phyloP scores from a whole-genome alignment of 2,113 vertebrate genomes.

The Axis porcinus region DNA sequence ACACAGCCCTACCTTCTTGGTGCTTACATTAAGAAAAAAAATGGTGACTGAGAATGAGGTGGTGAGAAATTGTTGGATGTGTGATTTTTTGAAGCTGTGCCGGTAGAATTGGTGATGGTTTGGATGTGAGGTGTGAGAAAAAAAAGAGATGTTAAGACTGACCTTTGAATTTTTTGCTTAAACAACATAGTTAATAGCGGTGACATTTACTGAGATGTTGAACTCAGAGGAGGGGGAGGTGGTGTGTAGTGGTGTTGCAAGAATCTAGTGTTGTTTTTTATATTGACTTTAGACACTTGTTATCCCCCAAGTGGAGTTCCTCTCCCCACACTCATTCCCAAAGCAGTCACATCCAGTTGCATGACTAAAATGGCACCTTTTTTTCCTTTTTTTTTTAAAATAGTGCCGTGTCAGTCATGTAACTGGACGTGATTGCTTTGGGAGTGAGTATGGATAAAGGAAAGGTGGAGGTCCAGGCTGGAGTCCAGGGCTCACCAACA shows the following conservation, averaged over 20 bases:
- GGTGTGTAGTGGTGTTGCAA: background rate
- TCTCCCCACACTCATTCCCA: background rate
- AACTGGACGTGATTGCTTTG: background rate
- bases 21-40: background rate
- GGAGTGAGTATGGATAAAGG: background rate
- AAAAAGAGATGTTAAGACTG: background rate
- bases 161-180: background rate
- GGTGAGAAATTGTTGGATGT: background rate
- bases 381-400: background rate
- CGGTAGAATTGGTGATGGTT: conserved; percentile 8
- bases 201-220: background rate
- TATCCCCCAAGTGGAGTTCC: background rate
- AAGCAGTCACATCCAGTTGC: background rate
- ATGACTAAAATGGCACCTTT: background rate
- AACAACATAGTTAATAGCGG: background rate
- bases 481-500: background rate
- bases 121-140: background rate
- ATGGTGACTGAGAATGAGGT: background rate
- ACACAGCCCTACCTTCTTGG: background rate
- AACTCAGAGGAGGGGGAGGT: background rate
- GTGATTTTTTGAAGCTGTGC: background rate
- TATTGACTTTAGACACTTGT: background rate
- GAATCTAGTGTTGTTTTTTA: background rate
- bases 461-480: background rate
- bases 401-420: background rate